phyloP scores from a whole-genome alignment of 2,113 vertebrate species.

The Arizona elegans region DNA sequence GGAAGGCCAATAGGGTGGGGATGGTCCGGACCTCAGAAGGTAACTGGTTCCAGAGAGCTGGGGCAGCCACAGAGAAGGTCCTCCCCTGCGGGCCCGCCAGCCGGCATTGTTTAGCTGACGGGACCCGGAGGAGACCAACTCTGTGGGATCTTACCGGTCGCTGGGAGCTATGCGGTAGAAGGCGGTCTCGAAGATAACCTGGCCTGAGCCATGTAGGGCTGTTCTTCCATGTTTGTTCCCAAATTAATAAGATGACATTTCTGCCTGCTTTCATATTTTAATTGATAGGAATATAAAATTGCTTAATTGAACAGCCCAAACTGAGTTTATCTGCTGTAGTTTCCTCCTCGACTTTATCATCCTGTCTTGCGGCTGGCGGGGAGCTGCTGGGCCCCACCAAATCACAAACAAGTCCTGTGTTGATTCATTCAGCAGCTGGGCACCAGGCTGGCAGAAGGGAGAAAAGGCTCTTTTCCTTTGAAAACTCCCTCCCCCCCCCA shows the following conservation, averaged over 20 bases:
- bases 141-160: too few species aligned
- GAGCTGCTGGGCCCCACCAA: neutral
- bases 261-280: neutral
- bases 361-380: neutral
- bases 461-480: neutral
- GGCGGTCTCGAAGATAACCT: too few species aligned
- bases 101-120: too few species aligned
- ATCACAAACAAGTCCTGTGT: neutral
- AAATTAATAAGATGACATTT: neutral
- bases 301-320: neutral
- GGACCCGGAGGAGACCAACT: too few species aligned
- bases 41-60: too few species aligned
- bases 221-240: neutral
- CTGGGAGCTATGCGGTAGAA: too few species aligned
- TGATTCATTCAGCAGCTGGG: neutral
- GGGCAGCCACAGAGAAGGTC: too few species aligned
- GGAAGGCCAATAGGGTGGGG: too few species aligned
- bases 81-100: too few species aligned
- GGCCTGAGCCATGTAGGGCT: too few species aligned
- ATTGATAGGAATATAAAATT: neutral
- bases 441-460: neutral
- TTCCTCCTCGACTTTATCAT: neutral
- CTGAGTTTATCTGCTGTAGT: neutral
- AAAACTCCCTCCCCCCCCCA: too few species aligned
- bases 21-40: too few species aligned